Evolutionary conservation across 2,888 invertebrate genomes (phyloP), one percentile per base, ranked within the genome.

Genomic region (Tenthredo amoena): DNA sequence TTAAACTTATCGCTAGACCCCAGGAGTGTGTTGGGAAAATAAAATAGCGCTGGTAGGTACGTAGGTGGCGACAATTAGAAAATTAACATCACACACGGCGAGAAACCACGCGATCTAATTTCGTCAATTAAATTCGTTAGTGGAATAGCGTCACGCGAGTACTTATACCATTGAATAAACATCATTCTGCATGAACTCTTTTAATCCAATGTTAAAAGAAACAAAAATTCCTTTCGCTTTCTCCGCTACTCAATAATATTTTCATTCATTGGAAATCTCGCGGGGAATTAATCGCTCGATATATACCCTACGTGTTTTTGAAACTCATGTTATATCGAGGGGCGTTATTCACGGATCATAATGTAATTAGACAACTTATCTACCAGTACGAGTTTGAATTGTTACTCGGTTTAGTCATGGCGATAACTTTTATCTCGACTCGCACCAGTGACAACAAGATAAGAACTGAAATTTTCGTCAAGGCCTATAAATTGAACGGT

Each of bases 101-200:
- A 26, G 21, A 65, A 74, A 21, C 43, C 43, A 47, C 43, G 76
- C 76, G 40, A 43, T 76, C n/a, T 47, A 26, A 76, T 76, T 76
- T 26, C 10, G 15, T 47, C 76, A 76, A 43, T 76, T 76, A 47
- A 47, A 76, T 21, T 40, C 5, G 26, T 76, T 26, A 37, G 5
- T 1, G 26, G 71, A 1, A 71, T 68, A 65, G 68, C 34, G 31
- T 71, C 71, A 71, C 37, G 71, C 71, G 21, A 68, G 34, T 12
- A 26, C 31, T 31, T 34, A 31, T 12, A 15, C 34, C 12, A 3
- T 26, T 34, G 10, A 68, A 15, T n/a, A 37, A 18, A 18, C 34
- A 71, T 47, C 26, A 68, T 68, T 21, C 18, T 2, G 18, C 71
- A 62, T 10, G 26, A 55, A 47, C 15, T 47, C 12, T 47, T 15